phyloP scores from a whole-genome alignment of 2,113 vertebrate species.

The Prionailurus bengalensis region DNA sequence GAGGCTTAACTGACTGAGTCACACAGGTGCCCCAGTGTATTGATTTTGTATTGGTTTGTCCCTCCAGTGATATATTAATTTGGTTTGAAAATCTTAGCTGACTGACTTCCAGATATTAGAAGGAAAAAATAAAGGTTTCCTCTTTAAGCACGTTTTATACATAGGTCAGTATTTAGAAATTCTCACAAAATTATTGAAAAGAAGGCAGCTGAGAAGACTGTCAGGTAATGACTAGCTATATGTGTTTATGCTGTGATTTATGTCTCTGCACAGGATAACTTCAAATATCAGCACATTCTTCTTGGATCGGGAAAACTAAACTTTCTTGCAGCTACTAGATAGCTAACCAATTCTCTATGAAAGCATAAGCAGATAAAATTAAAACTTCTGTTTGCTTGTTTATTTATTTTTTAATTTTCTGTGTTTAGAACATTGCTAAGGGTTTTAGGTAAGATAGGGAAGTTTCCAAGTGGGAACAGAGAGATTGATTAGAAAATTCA shows the following conservation, averaged over 20 bases:
- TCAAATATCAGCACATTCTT: neutral
- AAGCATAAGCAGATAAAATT: neutral
- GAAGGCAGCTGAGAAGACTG: neutral
- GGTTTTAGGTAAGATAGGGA: neutral
- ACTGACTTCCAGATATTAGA: neutral
- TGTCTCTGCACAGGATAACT: neutral
- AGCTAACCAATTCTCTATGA: neutral
- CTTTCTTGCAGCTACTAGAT: neutral
- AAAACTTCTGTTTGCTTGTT: neutral
- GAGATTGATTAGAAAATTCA: slow-evolving; percentile 6
- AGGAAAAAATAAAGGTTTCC: neutral
- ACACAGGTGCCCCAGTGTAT: neutral
- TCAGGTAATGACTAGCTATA: neutral
- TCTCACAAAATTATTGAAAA: neutral
- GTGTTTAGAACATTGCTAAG: neutral
- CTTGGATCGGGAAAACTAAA: neutral
- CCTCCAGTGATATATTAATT: neutral
- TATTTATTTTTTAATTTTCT: neutral
- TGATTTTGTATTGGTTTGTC: neutral
- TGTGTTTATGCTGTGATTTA: neutral
- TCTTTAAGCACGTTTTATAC: neutral
- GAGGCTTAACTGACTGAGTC: no score
- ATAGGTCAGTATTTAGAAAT: slow-evolving; percentile 19
- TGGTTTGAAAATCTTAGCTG: neutral
- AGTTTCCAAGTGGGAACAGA: neutral